These are phyloP conservation scores for Sminthurinus aureus DNA, from an alignment of 2,888 invertebrate genomes.

Conservation along the genomic window DNA sequence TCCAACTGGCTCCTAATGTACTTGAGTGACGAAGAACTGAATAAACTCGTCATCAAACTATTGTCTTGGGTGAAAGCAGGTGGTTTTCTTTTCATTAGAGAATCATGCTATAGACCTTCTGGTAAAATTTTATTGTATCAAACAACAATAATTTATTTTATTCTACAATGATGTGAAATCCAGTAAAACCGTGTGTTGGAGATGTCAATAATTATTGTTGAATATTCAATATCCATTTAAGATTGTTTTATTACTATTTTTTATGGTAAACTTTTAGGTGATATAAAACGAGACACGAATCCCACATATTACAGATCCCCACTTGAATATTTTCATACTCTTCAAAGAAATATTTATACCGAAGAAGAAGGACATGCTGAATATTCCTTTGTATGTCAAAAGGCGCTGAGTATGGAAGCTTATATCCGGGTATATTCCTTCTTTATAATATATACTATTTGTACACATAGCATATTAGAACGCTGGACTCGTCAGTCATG, in stretches of 20 bases:
- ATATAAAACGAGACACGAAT: conserved; percentile 60
- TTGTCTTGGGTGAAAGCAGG: conserved; percentile 66
- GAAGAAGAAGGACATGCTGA: conserved; percentile 44
- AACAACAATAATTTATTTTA: too few relatives aligned
- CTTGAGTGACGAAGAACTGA: conserved; percentile 65
- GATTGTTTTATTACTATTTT: too few relatives aligned
- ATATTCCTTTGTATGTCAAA: conserved; percentile 58
- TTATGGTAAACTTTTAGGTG: too few relatives aligned
- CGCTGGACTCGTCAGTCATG: too few relatives aligned
- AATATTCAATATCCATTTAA: too few relatives aligned
- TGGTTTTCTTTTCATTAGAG: conserved; percentile 66
- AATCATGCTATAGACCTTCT: conserved; percentile 68
- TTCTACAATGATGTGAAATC: too few relatives aligned
- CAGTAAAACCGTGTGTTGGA: too few relatives aligned
- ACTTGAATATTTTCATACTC: too few relatives aligned
- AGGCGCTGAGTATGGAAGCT: conserved; percentile 62
- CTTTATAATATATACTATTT: conserved; percentile 7
- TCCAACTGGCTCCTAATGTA: conserved; percentile 71
- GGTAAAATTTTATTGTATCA: neutral
- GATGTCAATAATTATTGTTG: too few relatives aligned
- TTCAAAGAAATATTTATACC: conserved; percentile 62
- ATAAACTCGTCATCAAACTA: conserved; percentile 63
- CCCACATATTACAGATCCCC: conserved; percentile 64
- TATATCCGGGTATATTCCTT: conserved; percentile 63
- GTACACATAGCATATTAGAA: neutral